A percentile compares a stretch with the other conserved stretches of the same genome.
phyloP scores from a whole-genome alignment of 2,113 vertebrate genomes.

The Probosciger aterrimus region DNA sequence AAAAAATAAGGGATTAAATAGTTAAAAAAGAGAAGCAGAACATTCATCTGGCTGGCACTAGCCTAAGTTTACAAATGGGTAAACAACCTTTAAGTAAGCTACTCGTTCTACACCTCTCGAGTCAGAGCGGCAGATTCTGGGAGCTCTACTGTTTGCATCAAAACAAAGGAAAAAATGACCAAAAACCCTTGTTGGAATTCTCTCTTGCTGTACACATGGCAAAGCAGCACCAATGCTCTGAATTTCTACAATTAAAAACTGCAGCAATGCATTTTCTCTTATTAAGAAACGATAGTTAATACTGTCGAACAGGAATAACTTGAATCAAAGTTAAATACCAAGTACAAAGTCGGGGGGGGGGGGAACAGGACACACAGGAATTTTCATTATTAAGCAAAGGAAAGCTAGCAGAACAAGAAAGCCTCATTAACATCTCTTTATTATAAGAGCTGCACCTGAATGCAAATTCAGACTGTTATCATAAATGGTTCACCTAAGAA shows the following conservation, averaged over 20 bases:
- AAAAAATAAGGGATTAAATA: not conserved
- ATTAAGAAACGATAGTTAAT: conserved; percentile 38
- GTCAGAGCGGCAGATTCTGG: not conserved
- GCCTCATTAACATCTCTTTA: conserved; percentile 34
- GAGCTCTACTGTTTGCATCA: not conserved
- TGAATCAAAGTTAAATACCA: conserved; percentile 48
- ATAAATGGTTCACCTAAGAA: conserved; percentile 30
- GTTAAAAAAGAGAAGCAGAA: not conserved
- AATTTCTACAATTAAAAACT: conserved; percentile 26
- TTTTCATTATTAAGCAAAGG: conserved; percentile 20
- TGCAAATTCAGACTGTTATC: conserved; percentile 42
- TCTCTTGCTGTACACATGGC: not conserved
- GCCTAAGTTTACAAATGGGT: not conserved
- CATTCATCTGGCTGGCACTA: not conserved
- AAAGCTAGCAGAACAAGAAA: conserved; percentile 30
- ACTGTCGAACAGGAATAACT: conserved; percentile 62
- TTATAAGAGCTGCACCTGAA: conserved; percentile 42
- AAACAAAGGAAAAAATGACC: not conserved
- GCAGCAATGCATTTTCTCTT: conserved; percentile 5
- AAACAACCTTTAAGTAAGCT: conserved; percentile 1
- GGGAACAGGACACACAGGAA: conserved; percentile 54
- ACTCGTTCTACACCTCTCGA: not conserved
- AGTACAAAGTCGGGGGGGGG: conserved; percentile 43
- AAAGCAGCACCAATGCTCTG: not conserved
- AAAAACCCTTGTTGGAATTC: not conserved